phyloP scores from a whole-genome alignment of 2,113 vertebrate species.

The Chloebia gouldiae region DNA sequence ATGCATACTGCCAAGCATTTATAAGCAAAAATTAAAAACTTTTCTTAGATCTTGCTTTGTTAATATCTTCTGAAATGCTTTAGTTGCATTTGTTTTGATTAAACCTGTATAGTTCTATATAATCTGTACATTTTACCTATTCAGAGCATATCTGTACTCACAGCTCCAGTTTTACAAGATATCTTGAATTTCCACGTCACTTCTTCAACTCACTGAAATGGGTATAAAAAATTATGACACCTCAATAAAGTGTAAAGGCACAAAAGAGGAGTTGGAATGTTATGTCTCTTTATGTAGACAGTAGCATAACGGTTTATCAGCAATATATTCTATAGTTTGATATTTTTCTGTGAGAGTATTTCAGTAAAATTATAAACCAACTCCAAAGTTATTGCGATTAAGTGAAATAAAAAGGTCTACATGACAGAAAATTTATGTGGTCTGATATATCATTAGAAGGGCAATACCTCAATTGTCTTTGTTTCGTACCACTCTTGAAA shows the following conservation, averaged over 20 bases:
- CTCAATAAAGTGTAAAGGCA: not conserved
- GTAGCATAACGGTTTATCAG: not conserved
- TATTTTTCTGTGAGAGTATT: not conserved
- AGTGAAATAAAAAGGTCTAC: not conserved
- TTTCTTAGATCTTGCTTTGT: not conserved
- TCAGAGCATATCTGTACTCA: not conserved
- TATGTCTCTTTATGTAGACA: not conserved
- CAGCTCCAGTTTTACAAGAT: not conserved
- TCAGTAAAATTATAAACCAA: not conserved
- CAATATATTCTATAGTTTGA: accelerated
- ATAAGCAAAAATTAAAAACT: not conserved
- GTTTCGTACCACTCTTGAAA: not conserved
- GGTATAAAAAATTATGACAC: not conserved
- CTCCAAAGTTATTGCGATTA: not conserved
- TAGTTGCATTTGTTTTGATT: not conserved
- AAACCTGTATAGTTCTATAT: not conserved
- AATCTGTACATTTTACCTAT: not conserved
- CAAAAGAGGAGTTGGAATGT: not conserved
- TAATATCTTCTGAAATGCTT: not conserved
- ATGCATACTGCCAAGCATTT: not conserved
- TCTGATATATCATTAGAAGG: not conserved
- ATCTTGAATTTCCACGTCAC: not conserved
- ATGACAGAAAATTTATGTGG: not conserved
- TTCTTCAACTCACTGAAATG: not conserved
- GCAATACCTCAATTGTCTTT: not conserved